These are phyloP conservation scores for Vesta saturnalis DNA, from an alignment of 2,888 invertebrate species.

Conservation along the genomic window DNA sequence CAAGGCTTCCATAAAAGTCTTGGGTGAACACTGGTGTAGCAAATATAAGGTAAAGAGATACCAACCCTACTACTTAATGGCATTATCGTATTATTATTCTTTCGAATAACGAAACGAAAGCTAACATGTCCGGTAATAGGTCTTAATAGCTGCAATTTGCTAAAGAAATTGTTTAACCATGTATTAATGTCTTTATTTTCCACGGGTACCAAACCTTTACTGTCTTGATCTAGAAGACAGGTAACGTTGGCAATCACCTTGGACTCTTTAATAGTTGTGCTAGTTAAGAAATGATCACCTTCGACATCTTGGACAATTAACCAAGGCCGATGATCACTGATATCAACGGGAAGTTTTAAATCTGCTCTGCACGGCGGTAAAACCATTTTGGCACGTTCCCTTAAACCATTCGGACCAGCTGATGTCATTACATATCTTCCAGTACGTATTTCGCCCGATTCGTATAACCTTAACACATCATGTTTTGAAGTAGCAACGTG, in stretches of 20 bases:
- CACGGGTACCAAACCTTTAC: slow-evolving; percentile 75
- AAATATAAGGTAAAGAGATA: slow-evolving; percentile 82
- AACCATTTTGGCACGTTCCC: slow-evolving; percentile 75
- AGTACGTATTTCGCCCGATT: slow-evolving; percentile 68
- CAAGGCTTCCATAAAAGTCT: slow-evolving; percentile 72
- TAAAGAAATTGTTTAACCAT: slow-evolving; percentile 79
- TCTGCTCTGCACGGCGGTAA: slow-evolving; percentile 74
- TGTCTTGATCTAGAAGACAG: slow-evolving; percentile 75
- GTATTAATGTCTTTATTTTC: slow-evolving; percentile 73
- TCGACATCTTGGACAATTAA: slow-evolving; percentile 80
- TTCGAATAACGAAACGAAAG: slow-evolving; percentile 77
- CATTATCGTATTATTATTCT: slow-evolving; percentile 66
- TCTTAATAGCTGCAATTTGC: slow-evolving; percentile 70
- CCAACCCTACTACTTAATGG: slow-evolving; percentile 80
- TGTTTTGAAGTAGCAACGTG: slow-evolving; percentile 73
- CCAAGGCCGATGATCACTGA: slow-evolving; percentile 81
- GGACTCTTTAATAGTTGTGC: slow-evolving; percentile 83
- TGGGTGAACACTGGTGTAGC: slow-evolving; percentile 76
- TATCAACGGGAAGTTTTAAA: slow-evolving; percentile 75
- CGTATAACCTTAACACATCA: slow-evolving; percentile 77
- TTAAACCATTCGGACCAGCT: slow-evolving; percentile 78
- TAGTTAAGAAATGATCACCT: slow-evolving; percentile 81
- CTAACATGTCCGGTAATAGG: slow-evolving; percentile 82
- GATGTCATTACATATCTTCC: slow-evolving; percentile 77
- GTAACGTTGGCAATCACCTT: slow-evolving; percentile 83